phyloP scores from a whole-genome alignment of 2,888 invertebrate genomes.

The Uropetala carovei region DNA sequence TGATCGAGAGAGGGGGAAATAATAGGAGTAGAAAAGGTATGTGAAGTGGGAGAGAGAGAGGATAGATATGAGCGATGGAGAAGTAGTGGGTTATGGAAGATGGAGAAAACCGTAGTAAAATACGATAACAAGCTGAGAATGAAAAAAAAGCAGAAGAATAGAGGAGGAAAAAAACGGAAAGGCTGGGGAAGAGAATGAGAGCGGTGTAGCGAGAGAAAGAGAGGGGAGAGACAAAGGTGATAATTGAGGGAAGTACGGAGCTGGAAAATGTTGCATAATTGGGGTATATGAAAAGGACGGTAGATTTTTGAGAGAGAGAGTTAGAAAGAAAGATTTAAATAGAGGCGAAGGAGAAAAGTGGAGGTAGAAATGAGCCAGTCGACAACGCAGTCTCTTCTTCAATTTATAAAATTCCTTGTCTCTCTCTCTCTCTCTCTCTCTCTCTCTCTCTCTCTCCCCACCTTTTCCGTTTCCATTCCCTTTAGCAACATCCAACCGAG shows the following conservation, averaged over 20 bases:
- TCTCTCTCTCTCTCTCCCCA: too few relatives aligned
- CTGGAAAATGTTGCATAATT: too few relatives aligned
- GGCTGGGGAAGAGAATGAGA: neutral
- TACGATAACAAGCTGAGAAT: neutral
- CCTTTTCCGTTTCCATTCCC: neutral
- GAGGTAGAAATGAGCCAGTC: too few relatives aligned
- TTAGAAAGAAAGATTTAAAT: too few relatives aligned
- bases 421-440: too few relatives aligned
- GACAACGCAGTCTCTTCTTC: neutral
- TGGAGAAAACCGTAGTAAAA: neutral
- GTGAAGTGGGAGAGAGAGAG: neutral
- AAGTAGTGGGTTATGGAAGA: neutral
- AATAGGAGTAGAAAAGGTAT: neutral
- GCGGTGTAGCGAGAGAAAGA: neutral
- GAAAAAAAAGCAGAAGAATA: neutral
- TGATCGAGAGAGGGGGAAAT: neutral
- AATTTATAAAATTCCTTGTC: neutral
- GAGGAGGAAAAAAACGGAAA: neutral
- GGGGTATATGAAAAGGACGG: too few relatives aligned
- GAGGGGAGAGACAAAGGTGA: too few relatives aligned
- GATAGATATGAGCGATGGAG: neutral
- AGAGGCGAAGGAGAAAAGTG: too few relatives aligned
- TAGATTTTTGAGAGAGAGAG: too few relatives aligned
- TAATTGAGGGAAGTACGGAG: too few relatives aligned
- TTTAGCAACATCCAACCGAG: slow-evolving; percentile 7